Evolutionary conservation across 2,797 vertebrate genomes (phyloP), one percentile per base, ranked within the genome.

Genomic region (Enteromius unitaeniatus): DNA sequence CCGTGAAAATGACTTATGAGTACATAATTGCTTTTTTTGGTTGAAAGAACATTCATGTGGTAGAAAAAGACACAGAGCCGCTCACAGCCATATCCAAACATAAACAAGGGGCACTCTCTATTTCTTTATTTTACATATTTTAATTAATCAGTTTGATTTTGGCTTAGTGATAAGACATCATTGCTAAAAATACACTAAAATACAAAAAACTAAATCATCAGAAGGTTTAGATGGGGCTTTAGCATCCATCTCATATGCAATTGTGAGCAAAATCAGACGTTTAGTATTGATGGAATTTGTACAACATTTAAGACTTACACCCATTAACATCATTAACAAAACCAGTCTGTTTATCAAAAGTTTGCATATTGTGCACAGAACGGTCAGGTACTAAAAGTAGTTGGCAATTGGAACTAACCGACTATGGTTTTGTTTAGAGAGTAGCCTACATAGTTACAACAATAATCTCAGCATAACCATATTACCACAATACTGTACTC

Each of bases 21-120:
- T 62, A 15, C 6, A 84, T 55, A 64, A 78, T 76, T 83, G 17
- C 4, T 37, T 83, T 19, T 19, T 78, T 78, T 68, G 17, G 14
- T 73, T 65, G 23, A 13, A 49, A 73, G n/a, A 23, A 84, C 14
- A 8, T 42, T 75, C 4, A 51, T 42, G 9, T 73, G 23, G 23
- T 10, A 58, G 6, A 51, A 65, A 55, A 58, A 23, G 23, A 23
- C n/a, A 53, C 64, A 62, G n/a, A 49, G 9, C 47, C 19, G 28
- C 37, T 23, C 6, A 9, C 1, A 0, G n/a, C 23, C 69, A 72
- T 47, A 47, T 47, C 7, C 49, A 55, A 58, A 58, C 21, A 55
- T 37, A 55, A 55, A 55, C 19, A 37, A 55, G 0, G 47, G 9
- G 10, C 3, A 55, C 7, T 55, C 1, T 55, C 6, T 7, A n/a